These are phyloP conservation scores for Luffia ferchaultella DNA, from an alignment of 2,888 invertebrate species.

Conservation along the genomic window DNA sequence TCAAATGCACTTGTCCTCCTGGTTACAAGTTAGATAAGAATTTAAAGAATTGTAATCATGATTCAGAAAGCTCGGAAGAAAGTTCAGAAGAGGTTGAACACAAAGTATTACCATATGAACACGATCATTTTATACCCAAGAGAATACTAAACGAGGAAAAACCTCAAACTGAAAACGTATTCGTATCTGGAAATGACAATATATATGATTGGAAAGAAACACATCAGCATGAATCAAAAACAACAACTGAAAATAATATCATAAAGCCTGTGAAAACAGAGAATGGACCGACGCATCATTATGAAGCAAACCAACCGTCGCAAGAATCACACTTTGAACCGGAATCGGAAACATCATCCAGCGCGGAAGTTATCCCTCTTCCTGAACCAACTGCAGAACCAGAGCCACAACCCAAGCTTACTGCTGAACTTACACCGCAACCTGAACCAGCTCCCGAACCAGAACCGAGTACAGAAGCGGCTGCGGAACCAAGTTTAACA, in stretches of 20 bases:
- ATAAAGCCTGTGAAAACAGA: background rate
- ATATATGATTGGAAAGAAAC: conserved; percentile 41
- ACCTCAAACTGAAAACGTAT: conserved; percentile 22
- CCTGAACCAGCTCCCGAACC: conserved; percentile 26
- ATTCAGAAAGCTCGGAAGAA: too few relatives aligned
- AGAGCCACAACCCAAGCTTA: conserved; percentile 18
- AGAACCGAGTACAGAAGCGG: conserved; percentile 25
- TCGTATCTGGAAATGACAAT: conserved; percentile 20
- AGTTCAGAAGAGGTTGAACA: conserved; percentile 22
- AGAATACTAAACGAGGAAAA: conserved; percentile 26
- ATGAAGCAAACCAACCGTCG: conserved; percentile 11
- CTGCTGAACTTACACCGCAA: conserved; percentile 15
- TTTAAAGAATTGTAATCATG: conserved; percentile 46
- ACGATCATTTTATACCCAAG: conserved; percentile 7
- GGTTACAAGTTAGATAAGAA: conserved; percentile 49
- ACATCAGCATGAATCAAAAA: conserved; percentile 25
- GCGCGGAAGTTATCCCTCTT: conserved; percentile 15
- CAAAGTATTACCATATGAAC: background rate
- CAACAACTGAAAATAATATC: conserved; percentile 32
- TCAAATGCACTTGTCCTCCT: conserved; percentile 71
- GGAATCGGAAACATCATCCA: conserved; percentile 3
- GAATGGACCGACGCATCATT: background rate
- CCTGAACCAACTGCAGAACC: conserved; percentile 12
- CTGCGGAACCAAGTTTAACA: conserved; percentile 20
- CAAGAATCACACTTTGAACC: conserved; percentile 5